Evolutionary conservation across 2,888 invertebrate genomes (phyloP).

Genomic region (Thymelicus sylvestris): DNA sequence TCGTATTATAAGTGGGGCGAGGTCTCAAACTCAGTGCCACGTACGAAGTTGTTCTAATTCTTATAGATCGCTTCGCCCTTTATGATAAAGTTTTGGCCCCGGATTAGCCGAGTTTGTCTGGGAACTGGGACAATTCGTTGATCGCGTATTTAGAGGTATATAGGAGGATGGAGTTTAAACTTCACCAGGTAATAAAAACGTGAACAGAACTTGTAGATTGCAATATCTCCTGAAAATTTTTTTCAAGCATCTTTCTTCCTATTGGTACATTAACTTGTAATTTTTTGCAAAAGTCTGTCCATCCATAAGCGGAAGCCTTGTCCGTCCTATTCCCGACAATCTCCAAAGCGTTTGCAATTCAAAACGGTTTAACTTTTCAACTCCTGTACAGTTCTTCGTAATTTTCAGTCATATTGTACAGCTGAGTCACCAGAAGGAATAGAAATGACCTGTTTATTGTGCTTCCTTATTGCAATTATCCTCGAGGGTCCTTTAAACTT

Average conservation of each 20-base stretch:
- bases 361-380: too few relatives aligned
- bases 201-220: not conserved
- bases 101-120: slow-evolving; percentile 4
- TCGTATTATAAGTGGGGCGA: not conserved
- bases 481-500: not conserved
- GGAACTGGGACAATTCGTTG: not conserved
- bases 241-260: too few relatives aligned
- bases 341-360: too few relatives aligned
- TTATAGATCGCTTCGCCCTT: not conserved
- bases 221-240: too few relatives aligned
- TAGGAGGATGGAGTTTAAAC: not conserved
- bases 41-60: slow-evolving; percentile 10
- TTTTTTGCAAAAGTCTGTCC: too few relatives aligned
- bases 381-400: not conserved
- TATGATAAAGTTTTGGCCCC: slow-evolving; percentile 1
- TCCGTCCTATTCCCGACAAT: too few relatives aligned
- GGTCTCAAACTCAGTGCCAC: not conserved
- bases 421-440: not conserved
- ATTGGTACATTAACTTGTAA: too few relatives aligned
- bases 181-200: not conserved
- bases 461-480: slow-evolving; percentile 1
- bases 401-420: slow-evolving; percentile 1
- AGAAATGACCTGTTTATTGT: slow-evolving; percentile 16
- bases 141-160: slow-evolving; percentile 3
- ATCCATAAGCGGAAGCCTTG: too few relatives aligned